Evolutionary conservation across 1,140 invertebrate genomes (phyloP), one percentile per base, ranked within the genome.

Genomic region (Oedothorax gibbosus): DNA sequence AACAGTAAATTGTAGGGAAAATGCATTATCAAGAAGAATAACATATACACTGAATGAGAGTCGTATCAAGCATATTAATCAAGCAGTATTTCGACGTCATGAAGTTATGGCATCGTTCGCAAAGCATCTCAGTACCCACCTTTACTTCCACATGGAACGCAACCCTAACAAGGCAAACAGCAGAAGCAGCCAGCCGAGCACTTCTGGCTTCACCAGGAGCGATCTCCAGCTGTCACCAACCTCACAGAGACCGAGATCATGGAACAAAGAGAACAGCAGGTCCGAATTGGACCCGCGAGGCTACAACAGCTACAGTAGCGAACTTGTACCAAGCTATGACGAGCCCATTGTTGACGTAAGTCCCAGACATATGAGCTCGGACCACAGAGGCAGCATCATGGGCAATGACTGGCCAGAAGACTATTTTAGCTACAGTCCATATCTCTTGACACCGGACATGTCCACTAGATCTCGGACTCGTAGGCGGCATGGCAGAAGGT

Each of bases 91-190:
- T 35, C 15, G 60, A 4, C 71, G 72, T 56, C 53, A 84, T 75
- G 71, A 75, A 76, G 62, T 50, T 18, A 84, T 84, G 81, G 81
- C 81, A 66, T 84, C 81, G 35, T 84, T 76, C 51, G 71, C 81
- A 12, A 84, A 84, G 56, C 81, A 84, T 68, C 81, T 84, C 71
- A 84, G 81, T 20, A 84, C 81, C n/a, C 81, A 84, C 56, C 81
- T 84, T 56, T 84, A 84, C 20, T 84, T 84, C 56, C 81, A 84
- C 64, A 84, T 84, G 81, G 81, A 84, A 68, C 81, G 81, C 11
- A 83, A 83, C 21, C 69, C 73, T 18, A 57, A 60, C 7, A 84
- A 84, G 50, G 51, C 60, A 76, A 72, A 57, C 7, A 65, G 69
- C 35, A 71, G 79, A 82, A 84, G 56, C 21, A 75, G 18, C 50